These are phyloP conservation scores for Porites lobata DNA, from an alignment of 92 coral and sea anemone genomes.

Conservation along the genomic window DNA sequence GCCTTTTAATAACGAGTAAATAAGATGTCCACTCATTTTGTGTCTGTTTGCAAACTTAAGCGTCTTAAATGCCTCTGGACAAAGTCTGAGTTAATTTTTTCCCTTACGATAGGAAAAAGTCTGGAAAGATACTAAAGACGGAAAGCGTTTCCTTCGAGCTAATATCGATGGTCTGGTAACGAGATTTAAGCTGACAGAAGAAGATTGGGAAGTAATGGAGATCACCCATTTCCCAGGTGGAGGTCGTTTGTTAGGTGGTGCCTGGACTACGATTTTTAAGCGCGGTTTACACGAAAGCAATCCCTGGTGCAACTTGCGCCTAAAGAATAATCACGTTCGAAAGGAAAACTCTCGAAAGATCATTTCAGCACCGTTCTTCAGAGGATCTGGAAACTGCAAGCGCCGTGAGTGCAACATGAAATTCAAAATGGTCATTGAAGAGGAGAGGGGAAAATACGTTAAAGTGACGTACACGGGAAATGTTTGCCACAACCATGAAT, in stretches of 20 bases:
- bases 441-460: constrained; percentile 13
- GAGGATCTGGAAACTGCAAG: constrained; percentile 25
- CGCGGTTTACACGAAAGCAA: constrained; percentile 16
- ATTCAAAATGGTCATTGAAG: background rate
- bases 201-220: constrained; percentile 3
- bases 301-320: constrained; percentile 27
- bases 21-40: too few relatives aligned
- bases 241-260: constrained; percentile 19
- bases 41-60: too few relatives aligned
- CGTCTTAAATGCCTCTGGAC: too few relatives aligned
- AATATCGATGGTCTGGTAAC: background rate
- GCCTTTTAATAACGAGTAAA: too few relatives aligned
- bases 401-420: constrained; percentile 17
- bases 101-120: too few relatives aligned
- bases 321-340: constrained; percentile 30
- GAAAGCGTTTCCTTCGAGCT: background rate
- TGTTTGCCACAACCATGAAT: background rate
- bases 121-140: background rate
- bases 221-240: constrained; percentile 8
- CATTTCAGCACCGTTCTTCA: constrained; percentile 28
- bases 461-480: background rate
- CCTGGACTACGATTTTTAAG: constrained; percentile 20
- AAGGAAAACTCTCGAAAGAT: constrained; percentile 23
- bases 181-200: constrained; percentile 1
- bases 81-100: too few relatives aligned